Conservation (phyloP, 2,888 invertebrate species). For the Apotomis turbidana region DNA sequence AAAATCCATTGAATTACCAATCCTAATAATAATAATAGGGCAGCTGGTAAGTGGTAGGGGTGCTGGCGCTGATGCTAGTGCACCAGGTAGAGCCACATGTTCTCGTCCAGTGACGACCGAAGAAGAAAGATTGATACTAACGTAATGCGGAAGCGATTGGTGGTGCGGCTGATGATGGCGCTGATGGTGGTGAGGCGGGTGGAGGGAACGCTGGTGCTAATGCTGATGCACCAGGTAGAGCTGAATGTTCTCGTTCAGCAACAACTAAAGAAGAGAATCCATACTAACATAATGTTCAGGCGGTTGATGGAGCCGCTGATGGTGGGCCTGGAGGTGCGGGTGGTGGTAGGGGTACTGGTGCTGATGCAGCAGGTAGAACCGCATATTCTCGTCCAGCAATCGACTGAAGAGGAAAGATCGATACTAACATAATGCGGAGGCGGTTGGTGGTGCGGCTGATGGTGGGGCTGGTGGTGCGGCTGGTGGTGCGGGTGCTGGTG, state of each 20-base stretch:
- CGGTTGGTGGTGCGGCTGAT: conserved; percentile 80
- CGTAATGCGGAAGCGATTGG: conserved; percentile 84
- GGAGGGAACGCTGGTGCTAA: conserved; percentile 66
- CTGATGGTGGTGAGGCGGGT: conserved; percentile 87
- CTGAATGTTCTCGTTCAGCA: conserved; percentile 61
- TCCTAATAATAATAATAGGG: too few species aligned
- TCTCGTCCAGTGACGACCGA: conserved; percentile 53
- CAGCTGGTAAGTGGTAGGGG: conserved; percentile 66
- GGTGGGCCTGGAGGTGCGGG: conserved; percentile 67
- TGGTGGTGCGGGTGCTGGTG: conserved; percentile 76
- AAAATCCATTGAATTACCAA: too few species aligned
- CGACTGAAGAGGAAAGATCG: conserved; percentile 53
- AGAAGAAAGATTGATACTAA: conserved; percentile 67
- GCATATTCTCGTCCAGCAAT: background rate
- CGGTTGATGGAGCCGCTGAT: conserved; percentile 81
- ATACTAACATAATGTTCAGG: conserved; percentile 87
- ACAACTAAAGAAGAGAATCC: background rate
- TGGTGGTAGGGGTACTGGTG: conserved; percentile 87
- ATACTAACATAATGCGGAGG: conserved; percentile 87
- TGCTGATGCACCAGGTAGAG: conserved; percentile 89
- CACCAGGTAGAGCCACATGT: background rate
- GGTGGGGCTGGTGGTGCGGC: conserved; percentile 92
- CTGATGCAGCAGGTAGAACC: background rate
- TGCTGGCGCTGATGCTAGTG: conserved; percentile 89
- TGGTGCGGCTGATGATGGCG: conserved; percentile 88